Conservation (phyloP, 37 sponge, comb jelly and placozoan species). For the Hormiphora californensis region DNA sequence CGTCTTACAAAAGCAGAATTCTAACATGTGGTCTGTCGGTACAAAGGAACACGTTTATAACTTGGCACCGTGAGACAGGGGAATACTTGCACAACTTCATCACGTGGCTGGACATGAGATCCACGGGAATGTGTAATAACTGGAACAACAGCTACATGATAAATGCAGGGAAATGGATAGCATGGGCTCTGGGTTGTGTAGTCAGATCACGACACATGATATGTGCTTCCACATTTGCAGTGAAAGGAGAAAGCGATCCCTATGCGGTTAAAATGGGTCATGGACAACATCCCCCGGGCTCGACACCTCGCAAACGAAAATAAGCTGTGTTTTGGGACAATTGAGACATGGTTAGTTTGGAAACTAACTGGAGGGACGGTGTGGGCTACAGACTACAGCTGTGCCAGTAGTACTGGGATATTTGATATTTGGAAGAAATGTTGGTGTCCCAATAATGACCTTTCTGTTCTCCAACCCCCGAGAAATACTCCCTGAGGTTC, state of each 20-base stretch:
- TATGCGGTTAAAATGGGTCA: conserved; percentile 72
- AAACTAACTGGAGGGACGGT: conserved; percentile 75
- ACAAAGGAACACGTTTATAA: conserved; percentile 78
- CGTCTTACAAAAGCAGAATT: conserved; percentile 55
- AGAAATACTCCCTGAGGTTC: conserved; percentile 72
- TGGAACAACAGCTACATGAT: conserved; percentile 72
- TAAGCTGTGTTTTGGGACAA: conserved; percentile 79
- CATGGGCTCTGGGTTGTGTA: conserved; percentile 61
- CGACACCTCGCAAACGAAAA: conserved; percentile 57
- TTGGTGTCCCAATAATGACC: conserved; percentile 66
- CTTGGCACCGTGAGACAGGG: conserved; percentile 83
- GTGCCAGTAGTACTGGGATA: conserved; percentile 70
- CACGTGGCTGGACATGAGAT: conserved; percentile 89
- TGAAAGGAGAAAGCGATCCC: conserved; percentile 57
- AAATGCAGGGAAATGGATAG: conserved; percentile 54
- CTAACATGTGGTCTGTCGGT: conserved; percentile 61
- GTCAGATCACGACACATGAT: conserved; percentile 56
- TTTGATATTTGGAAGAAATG: conserved; percentile 74
- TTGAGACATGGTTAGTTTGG: conserved; percentile 93
- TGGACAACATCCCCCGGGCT: conserved; percentile 68
- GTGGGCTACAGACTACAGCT: conserved; percentile 88
- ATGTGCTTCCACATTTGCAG: conserved; percentile 29
- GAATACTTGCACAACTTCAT: conserved; percentile 82
- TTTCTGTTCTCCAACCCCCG: conserved; percentile 64
- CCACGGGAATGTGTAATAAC: conserved; percentile 57